Conservation (phyloP, 2,113 vertebrate species). For the Oncorhynchus kisutch region DNA sequence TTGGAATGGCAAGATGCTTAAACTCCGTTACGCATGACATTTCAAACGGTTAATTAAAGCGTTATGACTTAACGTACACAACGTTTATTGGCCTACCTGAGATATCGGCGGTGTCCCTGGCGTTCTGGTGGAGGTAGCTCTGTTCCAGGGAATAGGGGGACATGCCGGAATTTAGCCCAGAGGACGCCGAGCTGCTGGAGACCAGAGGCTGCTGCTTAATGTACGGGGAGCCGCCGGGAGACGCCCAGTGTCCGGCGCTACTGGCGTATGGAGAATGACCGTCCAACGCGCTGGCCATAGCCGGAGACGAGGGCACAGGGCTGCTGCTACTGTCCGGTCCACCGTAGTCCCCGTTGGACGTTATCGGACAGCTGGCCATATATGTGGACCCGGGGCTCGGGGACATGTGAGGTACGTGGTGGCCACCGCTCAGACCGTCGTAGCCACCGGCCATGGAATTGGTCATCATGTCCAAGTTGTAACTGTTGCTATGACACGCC, state of each 20-base stretch:
- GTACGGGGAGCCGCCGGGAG: slow-evolving; percentile 86
- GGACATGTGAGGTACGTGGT: slow-evolving; percentile 93
- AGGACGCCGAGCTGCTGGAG: slow-evolving; percentile 79
- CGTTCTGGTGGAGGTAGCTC: slow-evolving; percentile 88
- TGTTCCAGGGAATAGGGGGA: slow-evolving; percentile 93
- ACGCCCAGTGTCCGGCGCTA: slow-evolving; percentile 86
- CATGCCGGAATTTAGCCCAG: slow-evolving; percentile 86
- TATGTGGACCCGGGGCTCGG: slow-evolving; percentile 92
- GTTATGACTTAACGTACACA: too few relatives aligned
- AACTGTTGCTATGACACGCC: slow-evolving; percentile 85
- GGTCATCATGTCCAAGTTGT: slow-evolving; percentile 91
- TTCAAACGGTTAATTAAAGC: too few relatives aligned
- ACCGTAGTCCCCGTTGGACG: slow-evolving; percentile 81
- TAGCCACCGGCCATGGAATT: slow-evolving; percentile 83
- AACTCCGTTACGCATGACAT: too few relatives aligned
- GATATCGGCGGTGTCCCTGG: slow-evolving; percentile 83
- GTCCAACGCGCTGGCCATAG: slow-evolving; percentile 89
- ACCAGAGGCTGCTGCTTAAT: slow-evolving; percentile 90
- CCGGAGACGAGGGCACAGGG: slow-evolving; percentile 90
- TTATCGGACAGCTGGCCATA: slow-evolving; percentile 91
- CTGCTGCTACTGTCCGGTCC: slow-evolving; percentile 89
- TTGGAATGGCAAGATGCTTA: too few relatives aligned
- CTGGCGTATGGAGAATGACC: slow-evolving; percentile 91
- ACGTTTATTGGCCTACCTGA: slow-evolving; percentile 78
- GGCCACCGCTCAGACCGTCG: slow-evolving; percentile 79